Conservation (phyloP, 2,113 vertebrate species). For the Cnemophilus loriae region DNA sequence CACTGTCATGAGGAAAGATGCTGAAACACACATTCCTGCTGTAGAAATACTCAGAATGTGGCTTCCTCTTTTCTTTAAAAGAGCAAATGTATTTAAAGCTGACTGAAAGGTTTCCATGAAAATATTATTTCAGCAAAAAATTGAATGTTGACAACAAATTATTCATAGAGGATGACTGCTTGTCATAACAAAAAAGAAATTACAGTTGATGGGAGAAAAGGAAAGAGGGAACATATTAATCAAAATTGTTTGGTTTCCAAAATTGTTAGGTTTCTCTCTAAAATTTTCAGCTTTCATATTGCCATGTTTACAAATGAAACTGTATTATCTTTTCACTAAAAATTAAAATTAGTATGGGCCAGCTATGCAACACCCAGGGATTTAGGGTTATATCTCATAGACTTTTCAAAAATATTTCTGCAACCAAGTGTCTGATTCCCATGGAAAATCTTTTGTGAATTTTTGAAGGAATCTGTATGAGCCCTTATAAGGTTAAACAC, state of each 20-base stretch:
- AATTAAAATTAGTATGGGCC: neutral
- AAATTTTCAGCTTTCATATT: neutral
- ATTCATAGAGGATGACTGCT: neutral
- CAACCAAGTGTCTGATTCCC: neutral
- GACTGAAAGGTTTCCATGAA: neutral
- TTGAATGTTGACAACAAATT: neutral
- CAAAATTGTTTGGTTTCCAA: neutral
- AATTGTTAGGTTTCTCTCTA: neutral
- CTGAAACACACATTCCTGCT: neutral
- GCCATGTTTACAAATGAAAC: neutral
- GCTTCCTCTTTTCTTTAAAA: neutral
- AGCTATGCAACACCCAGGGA: neutral
- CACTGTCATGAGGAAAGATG: neutral
- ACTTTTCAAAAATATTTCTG: neutral
- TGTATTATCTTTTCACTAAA: neutral
- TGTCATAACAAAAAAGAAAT: neutral
- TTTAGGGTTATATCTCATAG: neutral
- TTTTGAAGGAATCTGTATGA: neutral
- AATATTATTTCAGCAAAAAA: neutral
- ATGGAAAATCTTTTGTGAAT: neutral
- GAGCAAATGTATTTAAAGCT: neutral
- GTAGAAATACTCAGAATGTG: neutral
- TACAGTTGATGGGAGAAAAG: neutral
- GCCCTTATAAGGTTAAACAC: neutral
- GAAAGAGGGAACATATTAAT: neutral